Conservation (phyloP, 2,888 invertebrate species). For the Cosmia pyralina region DNA sequence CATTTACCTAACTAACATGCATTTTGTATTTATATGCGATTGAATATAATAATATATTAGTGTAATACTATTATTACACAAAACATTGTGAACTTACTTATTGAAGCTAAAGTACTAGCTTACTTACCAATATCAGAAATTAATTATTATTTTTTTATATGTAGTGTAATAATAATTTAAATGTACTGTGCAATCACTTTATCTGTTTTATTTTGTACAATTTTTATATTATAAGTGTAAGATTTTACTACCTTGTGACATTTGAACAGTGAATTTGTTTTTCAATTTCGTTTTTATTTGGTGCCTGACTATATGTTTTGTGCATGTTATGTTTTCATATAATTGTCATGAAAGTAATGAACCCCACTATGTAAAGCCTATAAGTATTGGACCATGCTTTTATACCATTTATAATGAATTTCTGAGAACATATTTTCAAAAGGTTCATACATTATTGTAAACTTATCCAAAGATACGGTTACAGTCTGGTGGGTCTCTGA, state of each 20-base stretch:
- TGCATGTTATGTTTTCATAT: conserved; percentile 53
- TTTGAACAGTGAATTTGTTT: conserved; percentile 69
- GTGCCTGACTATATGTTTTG: conserved; percentile 66
- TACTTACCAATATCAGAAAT: conserved; percentile 76
- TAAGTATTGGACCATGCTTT: conserved; percentile 63
- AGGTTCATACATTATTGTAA: conserved; percentile 46
- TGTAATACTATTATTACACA: conserved; percentile 66
- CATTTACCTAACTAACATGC: conserved; percentile 77
- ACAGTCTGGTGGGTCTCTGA: conserved; percentile 59
- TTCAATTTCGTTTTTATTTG: conserved; percentile 67
- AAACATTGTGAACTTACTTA: conserved; percentile 67
- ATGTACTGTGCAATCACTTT: conserved; percentile 83
- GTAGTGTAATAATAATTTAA: conserved; percentile 74
- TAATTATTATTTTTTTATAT: conserved; percentile 70
- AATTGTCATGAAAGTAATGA: conserved; percentile 52
- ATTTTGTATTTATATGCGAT: conserved; percentile 79
- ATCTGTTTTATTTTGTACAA: conserved; percentile 82
- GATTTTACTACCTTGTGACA: conserved; percentile 80
- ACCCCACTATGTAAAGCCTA: conserved; percentile 52
- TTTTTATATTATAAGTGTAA: conserved; percentile 77
- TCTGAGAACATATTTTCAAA: conserved; percentile 52
- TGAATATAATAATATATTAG: conserved; percentile 67
- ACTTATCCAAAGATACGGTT: conserved; percentile 67
- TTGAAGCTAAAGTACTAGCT: conserved; percentile 72
- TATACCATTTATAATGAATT: conserved; percentile 57